phyloP scores from a whole-genome alignment of 2,797 vertebrate species.

The Graptemys geographica region DNA sequence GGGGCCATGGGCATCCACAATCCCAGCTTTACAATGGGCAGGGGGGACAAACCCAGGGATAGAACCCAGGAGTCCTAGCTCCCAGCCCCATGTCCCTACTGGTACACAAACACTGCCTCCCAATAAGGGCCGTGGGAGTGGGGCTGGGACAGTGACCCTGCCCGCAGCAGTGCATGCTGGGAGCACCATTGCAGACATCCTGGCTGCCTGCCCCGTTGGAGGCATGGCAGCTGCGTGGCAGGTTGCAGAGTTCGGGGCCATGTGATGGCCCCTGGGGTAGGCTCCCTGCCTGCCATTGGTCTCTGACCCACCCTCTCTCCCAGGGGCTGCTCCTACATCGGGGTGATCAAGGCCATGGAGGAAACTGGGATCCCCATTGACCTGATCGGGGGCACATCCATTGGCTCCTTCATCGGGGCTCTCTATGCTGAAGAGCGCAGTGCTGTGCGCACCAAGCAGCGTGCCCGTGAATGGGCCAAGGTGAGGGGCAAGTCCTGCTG shows the following conservation, averaged over 20 bases:
- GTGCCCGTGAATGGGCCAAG: conserved; percentile 94
- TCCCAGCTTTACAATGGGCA: too few relatives aligned
- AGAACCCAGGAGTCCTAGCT: too few relatives aligned
- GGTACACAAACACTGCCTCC: too few relatives aligned
- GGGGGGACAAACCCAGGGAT: too few relatives aligned
- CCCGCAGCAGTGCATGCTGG: accelerated
- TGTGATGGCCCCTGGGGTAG: background rate
- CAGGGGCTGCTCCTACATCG: conserved; percentile 95
- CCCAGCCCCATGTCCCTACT: too few relatives aligned
- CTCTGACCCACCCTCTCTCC: background rate
- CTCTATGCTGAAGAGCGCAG: conserved; percentile 95
- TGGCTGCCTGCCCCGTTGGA: background rate
- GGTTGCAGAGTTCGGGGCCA: background rate
- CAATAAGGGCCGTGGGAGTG: too few relatives aligned
- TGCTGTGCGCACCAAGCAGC: conserved; percentile 92
- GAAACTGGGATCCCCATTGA: conserved; percentile 95
- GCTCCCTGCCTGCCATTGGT: background rate
- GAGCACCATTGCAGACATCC: accelerated
- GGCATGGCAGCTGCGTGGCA: background rate
- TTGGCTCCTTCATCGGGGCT: conserved; percentile 95
- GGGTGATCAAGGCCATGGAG: conserved; percentile 96
- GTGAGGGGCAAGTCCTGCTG: conserved; percentile 74
- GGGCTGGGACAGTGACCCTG: background rate
- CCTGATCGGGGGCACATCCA: conserved; percentile 96
- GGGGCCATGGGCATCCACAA: too few relatives aligned